Percentiles rank a stretch among this genome's conserved stretches.
Evolutionary conservation across 2,113 vertebrate genomes (phyloP).

Genomic region (Zapus hudsonius): DNA sequence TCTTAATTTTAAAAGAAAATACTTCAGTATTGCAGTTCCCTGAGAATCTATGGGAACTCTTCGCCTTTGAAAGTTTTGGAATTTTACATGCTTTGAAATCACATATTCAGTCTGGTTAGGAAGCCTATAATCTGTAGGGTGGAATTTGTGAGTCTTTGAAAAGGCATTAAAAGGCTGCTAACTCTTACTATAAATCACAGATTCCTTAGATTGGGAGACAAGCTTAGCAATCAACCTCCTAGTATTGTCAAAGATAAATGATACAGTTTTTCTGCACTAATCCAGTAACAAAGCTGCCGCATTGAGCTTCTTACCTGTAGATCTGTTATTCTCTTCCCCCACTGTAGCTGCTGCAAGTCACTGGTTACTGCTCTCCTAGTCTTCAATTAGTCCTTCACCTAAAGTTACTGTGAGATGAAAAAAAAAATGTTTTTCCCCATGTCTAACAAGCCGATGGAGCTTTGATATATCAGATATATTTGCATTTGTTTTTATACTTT

Average conservation of each 20-base stretch:
- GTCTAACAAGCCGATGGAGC: neutral
- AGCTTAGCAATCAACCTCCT: neutral
- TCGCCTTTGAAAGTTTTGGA: neutral
- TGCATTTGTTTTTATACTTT: slow-evolving; percentile 16
- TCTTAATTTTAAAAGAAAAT: slow-evolving; percentile 45
- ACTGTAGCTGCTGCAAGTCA: neutral
- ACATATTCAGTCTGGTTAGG: neutral
- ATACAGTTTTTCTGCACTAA: neutral
- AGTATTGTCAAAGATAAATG: neutral
- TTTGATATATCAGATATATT: neutral
- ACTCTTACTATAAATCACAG: slow-evolving; percentile 29
- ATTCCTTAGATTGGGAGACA: neutral
- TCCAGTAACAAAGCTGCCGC: neutral
- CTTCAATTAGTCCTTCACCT: neutral
- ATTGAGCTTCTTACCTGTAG: neutral
- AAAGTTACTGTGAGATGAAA: neutral
- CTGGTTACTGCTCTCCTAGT: neutral
- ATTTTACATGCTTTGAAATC: neutral
- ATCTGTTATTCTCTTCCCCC: neutral
- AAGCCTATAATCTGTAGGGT: neutral
- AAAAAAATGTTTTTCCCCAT: neutral
- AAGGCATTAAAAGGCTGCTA: slow-evolving; percentile 23
- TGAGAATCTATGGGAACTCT: neutral
- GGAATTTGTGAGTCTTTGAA: slow-evolving; percentile 25
- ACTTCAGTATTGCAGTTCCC: neutral